A percentile compares a stretch with the other conserved stretches of the same genome.
phyloP scores from a whole-genome alignment of 2,888 invertebrate species.

The Heliconius ethilla region DNA sequence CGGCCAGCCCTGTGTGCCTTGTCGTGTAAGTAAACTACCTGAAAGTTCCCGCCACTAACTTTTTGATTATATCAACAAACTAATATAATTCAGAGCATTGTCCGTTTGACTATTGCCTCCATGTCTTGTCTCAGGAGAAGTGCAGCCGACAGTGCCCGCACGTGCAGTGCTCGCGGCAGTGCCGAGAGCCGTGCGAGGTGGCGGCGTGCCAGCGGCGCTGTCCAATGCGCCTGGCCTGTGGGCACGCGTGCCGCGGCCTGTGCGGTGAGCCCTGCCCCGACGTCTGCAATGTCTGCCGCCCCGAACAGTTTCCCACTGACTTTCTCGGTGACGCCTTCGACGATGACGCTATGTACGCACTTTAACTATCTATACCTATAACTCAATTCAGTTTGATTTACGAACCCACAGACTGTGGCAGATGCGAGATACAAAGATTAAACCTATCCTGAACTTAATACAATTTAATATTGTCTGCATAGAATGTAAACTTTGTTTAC shows the following conservation, averaged over 20 bases:
- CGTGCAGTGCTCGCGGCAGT: conserved; percentile 69
- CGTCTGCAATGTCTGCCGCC: conserved; percentile 81
- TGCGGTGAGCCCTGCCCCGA: conserved; percentile 87
- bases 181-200: conserved; percentile 73
- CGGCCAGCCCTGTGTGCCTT: conserved; percentile 78
- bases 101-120: not conserved
- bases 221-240: conserved; percentile 68
- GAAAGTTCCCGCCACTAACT: not conserved
- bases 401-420: no score
- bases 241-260: conserved; percentile 85
- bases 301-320: conserved; percentile 71
- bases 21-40: conserved; percentile 56
- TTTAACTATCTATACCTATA: not conserved
- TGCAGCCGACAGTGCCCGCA: conserved; percentile 76
- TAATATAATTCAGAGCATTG: not conserved
- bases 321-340: conserved; percentile 69
- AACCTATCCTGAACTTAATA: no score
- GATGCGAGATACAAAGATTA: not conserved
- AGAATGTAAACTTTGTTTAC: no score
- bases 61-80: not conserved
- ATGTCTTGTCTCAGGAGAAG: conserved; percentile 56
- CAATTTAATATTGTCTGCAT: not conserved
- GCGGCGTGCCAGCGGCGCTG: conserved; percentile 74
- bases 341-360: conserved; percentile 72
- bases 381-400: not conserved